Percentiles rank a stretch among this genome's conserved stretches.
These are phyloP conservation scores for Oscheius sp. DNA, from an alignment of 1,140 invertebrate genomes.

Conservation along the genomic window DNA sequence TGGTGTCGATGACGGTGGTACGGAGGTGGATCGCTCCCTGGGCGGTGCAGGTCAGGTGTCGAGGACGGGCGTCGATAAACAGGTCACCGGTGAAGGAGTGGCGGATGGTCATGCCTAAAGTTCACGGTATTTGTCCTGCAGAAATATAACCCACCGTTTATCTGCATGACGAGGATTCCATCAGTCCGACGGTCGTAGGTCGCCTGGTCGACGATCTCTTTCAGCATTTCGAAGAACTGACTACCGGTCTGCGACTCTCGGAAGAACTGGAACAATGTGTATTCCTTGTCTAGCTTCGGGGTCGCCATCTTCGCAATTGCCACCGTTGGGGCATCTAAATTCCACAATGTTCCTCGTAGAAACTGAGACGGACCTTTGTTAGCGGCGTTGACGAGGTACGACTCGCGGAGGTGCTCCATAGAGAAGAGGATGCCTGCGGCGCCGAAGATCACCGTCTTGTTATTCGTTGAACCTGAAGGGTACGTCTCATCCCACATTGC, in stretches of 20 bases:
- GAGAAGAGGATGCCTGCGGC: conserved; percentile 30
- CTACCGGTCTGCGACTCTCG: conserved; percentile 21
- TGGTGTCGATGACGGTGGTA: conserved; percentile 21
- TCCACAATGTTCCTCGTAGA: not conserved
- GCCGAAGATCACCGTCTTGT: conserved; percentile 31
- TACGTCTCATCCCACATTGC: not conserved
- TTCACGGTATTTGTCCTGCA: not conserved
- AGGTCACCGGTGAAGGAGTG: conserved; percentile 18
- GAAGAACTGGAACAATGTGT: conserved; percentile 31
- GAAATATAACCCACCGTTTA: conserved; percentile 6
- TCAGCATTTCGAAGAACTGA: not conserved
- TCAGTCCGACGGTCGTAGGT: conserved; percentile 22
- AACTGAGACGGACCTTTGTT: not conserved
- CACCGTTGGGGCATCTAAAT: conserved; percentile 20
- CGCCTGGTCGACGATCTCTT: conserved; percentile 19
- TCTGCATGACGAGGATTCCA: conserved; percentile 18
- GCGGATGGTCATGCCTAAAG: conserved; percentile 6
- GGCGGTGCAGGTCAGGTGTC: conserved; percentile 18
- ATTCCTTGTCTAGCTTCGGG: conserved; percentile 25
- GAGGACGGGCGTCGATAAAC: conserved; percentile 16
- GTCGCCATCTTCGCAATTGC: conserved; percentile 21
- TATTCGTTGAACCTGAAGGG: conserved; percentile 5
- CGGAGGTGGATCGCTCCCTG: conserved; percentile 20
- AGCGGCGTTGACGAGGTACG: conserved; percentile 18
- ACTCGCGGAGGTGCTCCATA: conserved; percentile 28